phyloP scores from a whole-genome alignment of 35 echinoderm and acorn worm species.

The Chiridota heheva region DNA sequence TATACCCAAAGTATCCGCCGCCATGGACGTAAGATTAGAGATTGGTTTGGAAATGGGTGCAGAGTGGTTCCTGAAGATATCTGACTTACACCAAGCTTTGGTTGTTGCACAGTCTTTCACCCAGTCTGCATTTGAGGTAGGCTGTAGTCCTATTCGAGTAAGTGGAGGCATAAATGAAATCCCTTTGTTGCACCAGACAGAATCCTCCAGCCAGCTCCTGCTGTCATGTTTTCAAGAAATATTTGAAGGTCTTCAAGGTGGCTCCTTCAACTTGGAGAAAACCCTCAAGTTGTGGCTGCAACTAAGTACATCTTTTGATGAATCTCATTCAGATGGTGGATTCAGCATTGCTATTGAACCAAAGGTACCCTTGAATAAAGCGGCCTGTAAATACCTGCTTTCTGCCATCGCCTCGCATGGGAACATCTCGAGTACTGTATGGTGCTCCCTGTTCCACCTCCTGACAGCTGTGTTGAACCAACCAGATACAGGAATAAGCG shows the following conservation, averaged over 20 bases:
- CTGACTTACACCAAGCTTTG: slow-evolving; percentile 73
- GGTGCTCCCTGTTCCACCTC: slow-evolving; percentile 82
- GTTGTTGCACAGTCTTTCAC: slow-evolving; percentile 80
- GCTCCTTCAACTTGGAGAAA: slow-evolving; percentile 25
- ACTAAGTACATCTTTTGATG: slow-evolving; percentile 56
- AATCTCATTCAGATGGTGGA: slow-evolving; percentile 52
- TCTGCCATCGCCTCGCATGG: slow-evolving; percentile 54
- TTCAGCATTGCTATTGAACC: slow-evolving; percentile 68
- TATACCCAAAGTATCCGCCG: slow-evolving; percentile 78
- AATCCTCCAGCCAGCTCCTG: slow-evolving; percentile 68
- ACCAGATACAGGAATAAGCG: slow-evolving; percentile 22
- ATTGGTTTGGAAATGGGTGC: slow-evolving; percentile 85
- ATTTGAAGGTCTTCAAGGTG: slow-evolving; percentile 59
- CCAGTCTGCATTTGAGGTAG: not conserved
- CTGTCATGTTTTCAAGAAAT: slow-evolving; percentile 81
- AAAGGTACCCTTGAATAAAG: slow-evolving; percentile 56
- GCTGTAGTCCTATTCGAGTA: slow-evolving; percentile 18
- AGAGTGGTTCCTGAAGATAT: slow-evolving; percentile 92
- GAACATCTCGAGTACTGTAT: slow-evolving; percentile 70
- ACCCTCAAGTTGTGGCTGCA: slow-evolving; percentile 65
- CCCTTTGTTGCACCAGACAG: not conserved
- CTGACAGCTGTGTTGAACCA: slow-evolving; percentile 73
- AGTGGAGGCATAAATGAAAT: slow-evolving; percentile 15
- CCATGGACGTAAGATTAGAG: slow-evolving; percentile 93
- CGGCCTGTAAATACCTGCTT: slow-evolving; percentile 65